phyloP scores from a whole-genome alignment of 2,888 invertebrate genomes.

The Epinotia bilunana region DNA sequence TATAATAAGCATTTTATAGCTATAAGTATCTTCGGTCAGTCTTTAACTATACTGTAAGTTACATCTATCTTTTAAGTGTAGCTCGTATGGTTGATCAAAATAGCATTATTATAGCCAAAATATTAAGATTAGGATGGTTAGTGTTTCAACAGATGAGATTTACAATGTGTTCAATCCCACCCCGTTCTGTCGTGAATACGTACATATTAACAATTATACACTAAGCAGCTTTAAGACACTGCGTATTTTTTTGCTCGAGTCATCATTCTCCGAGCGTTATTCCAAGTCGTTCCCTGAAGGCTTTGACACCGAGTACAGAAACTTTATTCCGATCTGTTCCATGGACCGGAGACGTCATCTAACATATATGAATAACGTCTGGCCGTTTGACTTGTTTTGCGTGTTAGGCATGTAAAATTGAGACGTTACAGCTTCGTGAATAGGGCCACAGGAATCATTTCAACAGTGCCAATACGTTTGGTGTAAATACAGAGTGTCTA shows the following conservation, averaged over 20 bases:
- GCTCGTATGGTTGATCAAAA: slow-evolving; percentile 9
- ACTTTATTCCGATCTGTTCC: background rate
- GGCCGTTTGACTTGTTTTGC: too few species aligned
- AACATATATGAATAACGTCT: background rate
- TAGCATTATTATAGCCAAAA: slow-evolving; percentile 9
- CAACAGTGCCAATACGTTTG: background rate
- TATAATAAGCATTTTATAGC: slow-evolving; percentile 35
- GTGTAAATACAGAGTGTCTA: background rate
- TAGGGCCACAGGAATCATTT: too few species aligned
- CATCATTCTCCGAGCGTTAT: too few species aligned
- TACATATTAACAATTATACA: slow-evolving; percentile 18
- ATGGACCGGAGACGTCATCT: background rate
- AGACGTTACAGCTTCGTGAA: too few species aligned
- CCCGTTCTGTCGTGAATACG: slow-evolving; percentile 32
- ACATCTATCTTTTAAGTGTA: slow-evolving; percentile 6
- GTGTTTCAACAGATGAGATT: slow-evolving; percentile 33
- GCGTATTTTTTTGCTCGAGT: background rate
- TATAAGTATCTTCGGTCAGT: slow-evolving; percentile 27
- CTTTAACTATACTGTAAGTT: background rate
- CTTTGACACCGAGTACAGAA: background rate
- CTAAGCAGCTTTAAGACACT: slow-evolving; percentile 9
- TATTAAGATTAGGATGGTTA: slow-evolving; percentile 26
- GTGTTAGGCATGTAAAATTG: too few species aligned
- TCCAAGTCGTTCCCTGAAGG: too few species aligned
- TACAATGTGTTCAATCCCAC: slow-evolving; percentile 42